phyloP scores from a whole-genome alignment of 2,797 vertebrate genomes.

The Pseudochirops cupreus region DNA sequence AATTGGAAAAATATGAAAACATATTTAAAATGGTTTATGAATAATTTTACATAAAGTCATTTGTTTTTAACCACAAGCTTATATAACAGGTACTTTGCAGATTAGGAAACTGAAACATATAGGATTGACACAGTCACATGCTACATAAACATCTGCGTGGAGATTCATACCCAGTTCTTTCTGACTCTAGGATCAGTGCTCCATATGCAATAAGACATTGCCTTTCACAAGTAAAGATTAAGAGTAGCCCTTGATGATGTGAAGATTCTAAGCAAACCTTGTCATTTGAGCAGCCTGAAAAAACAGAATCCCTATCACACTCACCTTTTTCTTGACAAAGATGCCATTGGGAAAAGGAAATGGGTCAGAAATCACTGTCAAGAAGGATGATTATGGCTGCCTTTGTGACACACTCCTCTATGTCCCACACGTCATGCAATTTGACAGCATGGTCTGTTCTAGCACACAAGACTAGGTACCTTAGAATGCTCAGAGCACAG shows the following conservation, averaged over 20 bases:
- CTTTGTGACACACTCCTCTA: not conserved
- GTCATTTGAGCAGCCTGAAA: not conserved
- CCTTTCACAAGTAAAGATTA: not conserved
- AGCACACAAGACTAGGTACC: not conserved
- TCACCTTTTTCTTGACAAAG: not conserved
- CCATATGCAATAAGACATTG: not conserved
- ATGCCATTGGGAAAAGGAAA: not conserved
- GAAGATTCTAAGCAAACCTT: not conserved
- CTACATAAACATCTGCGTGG: not conserved
- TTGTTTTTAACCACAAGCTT: not conserved
- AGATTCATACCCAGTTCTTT: not conserved
- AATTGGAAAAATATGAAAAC: not conserved
- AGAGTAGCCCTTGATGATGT: not conserved
- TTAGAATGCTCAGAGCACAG: not conserved
- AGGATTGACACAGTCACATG: not conserved
- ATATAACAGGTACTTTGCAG: not conserved
- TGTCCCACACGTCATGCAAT: not conserved
- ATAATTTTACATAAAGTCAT: not conserved
- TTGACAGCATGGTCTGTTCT: not conserved
- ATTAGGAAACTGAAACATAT: not conserved
- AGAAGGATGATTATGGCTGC: not conserved
- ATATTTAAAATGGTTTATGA: not conserved
- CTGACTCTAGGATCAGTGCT: not conserved
- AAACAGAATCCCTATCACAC: not conserved
- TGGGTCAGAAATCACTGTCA: not conserved